Conservation (phyloP, 2,113 vertebrate species). For the Pundamilia nyererei region DNA sequence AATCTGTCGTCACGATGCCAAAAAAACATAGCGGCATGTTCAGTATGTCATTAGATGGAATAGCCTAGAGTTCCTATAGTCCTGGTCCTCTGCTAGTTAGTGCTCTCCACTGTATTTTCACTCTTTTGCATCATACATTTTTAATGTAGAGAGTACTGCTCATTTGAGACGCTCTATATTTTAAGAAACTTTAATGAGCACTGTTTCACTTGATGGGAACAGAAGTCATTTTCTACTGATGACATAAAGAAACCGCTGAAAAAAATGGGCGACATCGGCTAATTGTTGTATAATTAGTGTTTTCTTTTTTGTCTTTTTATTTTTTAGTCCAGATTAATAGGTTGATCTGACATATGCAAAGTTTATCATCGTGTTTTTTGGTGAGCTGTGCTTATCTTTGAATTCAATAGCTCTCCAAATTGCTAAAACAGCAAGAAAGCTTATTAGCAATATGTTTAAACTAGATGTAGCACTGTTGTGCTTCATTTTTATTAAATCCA, state of each 20-base stretch:
- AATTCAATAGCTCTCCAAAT: neutral
- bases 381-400: neutral
- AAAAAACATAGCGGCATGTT: neutral
- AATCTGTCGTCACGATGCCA: neutral
- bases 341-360: neutral
- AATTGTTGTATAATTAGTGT: neutral
- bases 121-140: neutral
- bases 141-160: neutral
- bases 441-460: neutral
- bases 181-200: slow-evolving; percentile 27
- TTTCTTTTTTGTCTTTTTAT: neutral
- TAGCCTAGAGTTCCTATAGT: neutral
- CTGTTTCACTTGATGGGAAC: neutral
- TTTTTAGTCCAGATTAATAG: neutral
- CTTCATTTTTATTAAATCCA: neutral
- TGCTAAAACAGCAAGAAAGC: neutral
- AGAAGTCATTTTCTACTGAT: neutral
- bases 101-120: neutral
- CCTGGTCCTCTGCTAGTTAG: neutral
- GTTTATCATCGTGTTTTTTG: neutral
- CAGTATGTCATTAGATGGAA: neutral
- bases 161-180: neutral
- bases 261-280: neutral
- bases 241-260: neutral
- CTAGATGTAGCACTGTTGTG: neutral